Evolutionary conservation across 2,888 invertebrate species (phyloP), one percentile per base, ranked within the genome.

Genomic region (Orthosia cruda): DNA sequence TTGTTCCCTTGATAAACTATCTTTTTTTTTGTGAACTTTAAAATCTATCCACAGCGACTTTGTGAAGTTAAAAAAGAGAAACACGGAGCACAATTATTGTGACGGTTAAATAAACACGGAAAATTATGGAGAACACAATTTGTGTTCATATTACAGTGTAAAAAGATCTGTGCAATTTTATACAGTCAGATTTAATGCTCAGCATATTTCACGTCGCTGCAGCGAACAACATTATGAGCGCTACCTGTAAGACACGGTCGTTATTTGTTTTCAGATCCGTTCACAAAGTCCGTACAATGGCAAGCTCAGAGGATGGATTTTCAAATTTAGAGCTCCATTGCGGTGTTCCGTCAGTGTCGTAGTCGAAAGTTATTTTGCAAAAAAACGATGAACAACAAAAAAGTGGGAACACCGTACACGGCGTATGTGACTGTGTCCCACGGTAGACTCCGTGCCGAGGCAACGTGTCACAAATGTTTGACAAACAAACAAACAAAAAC

Each of bases 401-500:
- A 64, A 15, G 3, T 26, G 20, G 18, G 4, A 59, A 13, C 47
- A 47, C 59, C 5, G 26, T 13, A 40, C 7, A 9, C 40, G 40
- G 40, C 40, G 7, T 40, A 9, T 40, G 52, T 57, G 40, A 40
- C 40, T 77, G 58, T 69, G 20, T 57, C 18, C 26, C 40, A 55
- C 5, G 40, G 70, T 70, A 58, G 64, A 23, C 65, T 68, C 57
- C 47, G 71, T 66, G 62, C 64, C 64, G 52, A 62, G 23, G 62
- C 50, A 40, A 67, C 66, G 71, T 82, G 79, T 75, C 79, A 81
- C 77, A 77, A 85, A 86, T 89, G 87, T 90, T 91, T 90, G 86
- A 72, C 84, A 82, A 87, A 26, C 26, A 26, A 26, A 26, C 26
- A 26, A 26, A 90, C 86, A 84, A 84, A 80, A 79, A 83, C 80